These are phyloP conservation scores for Nemotelus pantherinus DNA, from an alignment of 2,888 invertebrate species.

Conservation along the genomic window DNA sequence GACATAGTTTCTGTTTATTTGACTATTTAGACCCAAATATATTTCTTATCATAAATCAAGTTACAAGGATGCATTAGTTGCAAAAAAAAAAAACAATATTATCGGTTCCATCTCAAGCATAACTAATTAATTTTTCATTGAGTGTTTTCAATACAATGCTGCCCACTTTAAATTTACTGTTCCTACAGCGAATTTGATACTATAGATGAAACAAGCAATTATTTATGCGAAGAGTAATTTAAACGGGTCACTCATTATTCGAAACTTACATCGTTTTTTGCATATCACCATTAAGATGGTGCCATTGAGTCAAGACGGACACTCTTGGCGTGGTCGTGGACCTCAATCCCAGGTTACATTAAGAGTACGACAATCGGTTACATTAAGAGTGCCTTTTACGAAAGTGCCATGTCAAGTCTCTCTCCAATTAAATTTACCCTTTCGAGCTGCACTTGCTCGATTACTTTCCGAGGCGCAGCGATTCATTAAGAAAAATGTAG, in stretches of 20 bases:
- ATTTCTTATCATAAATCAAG: no score
- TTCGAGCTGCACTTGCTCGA: slow-evolving; percentile 35
- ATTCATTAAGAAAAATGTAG: slow-evolving; percentile 38
- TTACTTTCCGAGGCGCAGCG: slow-evolving; percentile 31
- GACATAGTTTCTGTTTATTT: no score
- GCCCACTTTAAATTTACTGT: no score
- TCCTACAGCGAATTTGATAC: no score
- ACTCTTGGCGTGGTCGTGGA: neutral
- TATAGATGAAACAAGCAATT: neutral
- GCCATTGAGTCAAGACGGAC: slow-evolving; percentile 10
- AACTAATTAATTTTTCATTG: no score
- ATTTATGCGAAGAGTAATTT: slow-evolving; percentile 1
- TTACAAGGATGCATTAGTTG: no score
- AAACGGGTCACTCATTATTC: slow-evolving; percentile 3
- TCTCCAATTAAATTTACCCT: slow-evolving; percentile 41
- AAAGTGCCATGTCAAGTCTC: slow-evolving; percentile 38
- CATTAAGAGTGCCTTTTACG: slow-evolving; percentile 18
- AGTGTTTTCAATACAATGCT: no score
- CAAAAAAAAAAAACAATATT: no score
- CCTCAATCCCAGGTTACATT: neutral
- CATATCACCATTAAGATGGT: neutral
- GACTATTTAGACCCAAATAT: no score
- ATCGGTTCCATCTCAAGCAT: no score
- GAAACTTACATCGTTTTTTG: neutral
- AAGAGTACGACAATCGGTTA: neutral